phyloP scores from a whole-genome alignment of 2,113 vertebrate species.

The Psophia crepitans region DNA sequence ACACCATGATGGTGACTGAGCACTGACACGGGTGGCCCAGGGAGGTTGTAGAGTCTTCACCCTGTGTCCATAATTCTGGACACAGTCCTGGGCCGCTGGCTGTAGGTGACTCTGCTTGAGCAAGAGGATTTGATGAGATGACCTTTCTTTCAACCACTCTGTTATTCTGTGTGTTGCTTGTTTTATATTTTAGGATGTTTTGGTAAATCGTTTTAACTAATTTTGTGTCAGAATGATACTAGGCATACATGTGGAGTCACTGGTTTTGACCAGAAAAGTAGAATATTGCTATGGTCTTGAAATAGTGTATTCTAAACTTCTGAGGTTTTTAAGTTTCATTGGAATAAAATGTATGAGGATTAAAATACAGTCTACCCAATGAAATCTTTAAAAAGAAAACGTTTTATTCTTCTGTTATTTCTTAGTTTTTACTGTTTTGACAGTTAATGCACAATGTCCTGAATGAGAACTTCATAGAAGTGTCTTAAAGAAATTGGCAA shows the following conservation, averaged over 20 bases:
- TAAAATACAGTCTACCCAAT: not conserved
- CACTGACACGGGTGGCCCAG: not conserved
- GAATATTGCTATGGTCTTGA: not conserved
- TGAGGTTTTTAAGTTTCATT: not conserved
- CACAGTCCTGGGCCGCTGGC: too few relatives aligned
- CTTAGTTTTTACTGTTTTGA: not conserved
- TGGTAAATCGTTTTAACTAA: not conserved
- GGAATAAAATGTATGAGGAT: not conserved
- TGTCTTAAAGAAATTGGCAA: not conserved
- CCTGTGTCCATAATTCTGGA: too few relatives aligned
- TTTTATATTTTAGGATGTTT: not conserved
- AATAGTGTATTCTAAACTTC: not conserved
- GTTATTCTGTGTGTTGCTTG: not conserved
- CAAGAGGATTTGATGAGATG: not conserved
- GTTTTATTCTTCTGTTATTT: not conserved
- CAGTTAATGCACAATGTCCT: not conserved
- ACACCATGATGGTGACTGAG: not conserved
- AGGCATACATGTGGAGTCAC: not conserved
- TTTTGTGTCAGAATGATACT: not conserved
- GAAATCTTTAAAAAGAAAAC: not conserved
- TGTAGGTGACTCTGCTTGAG: not conserved
- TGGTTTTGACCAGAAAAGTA: not conserved
- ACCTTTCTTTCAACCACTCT: not conserved
- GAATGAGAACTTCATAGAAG: not conserved
- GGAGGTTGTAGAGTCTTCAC: not conserved